Evolutionary conservation across 2,113 vertebrate genomes (phyloP).

Genomic region (Ornithorhynchus anatinus): DNA sequence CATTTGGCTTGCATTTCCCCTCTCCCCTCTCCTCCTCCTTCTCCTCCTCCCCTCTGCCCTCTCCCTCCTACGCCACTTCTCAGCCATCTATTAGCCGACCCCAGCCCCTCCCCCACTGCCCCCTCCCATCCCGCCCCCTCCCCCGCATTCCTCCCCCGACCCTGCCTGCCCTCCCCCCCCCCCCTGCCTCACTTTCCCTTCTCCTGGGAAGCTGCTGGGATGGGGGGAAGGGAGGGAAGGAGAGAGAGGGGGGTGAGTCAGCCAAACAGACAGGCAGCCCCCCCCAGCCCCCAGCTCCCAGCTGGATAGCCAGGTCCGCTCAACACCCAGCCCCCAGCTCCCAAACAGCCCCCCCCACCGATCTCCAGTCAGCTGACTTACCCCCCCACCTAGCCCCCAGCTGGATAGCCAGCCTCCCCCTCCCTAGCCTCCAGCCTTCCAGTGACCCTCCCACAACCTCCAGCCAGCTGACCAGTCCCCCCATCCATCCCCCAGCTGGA

Average conservation of each 20-base stretch:
- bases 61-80: constrained; percentile 23
- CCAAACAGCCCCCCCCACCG: not conserved
- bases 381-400: not conserved
- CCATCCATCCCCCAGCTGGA: constrained; percentile 21
- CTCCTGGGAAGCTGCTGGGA: not conserved
- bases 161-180: not conserved
- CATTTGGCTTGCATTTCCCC: constrained; percentile 71
- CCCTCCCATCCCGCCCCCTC: not conserved
- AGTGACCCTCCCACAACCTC: not conserved
- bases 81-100: too few species aligned
- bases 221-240: not conserved
- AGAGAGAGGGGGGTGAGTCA: too few species aligned
- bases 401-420: not conserved
- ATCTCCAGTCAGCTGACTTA: too few species aligned
- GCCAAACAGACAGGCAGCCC: too few species aligned
- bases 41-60: not conserved
- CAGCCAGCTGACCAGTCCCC: constrained; percentile 13
- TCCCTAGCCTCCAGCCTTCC: accelerated
- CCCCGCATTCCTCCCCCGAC: not conserved
- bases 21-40: constrained; percentile 40
- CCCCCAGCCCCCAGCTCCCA: not conserved
- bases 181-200: not conserved
- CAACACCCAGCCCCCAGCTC: not conserved
- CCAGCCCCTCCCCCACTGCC: not conserved
- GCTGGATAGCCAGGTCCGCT: not conserved